Evolutionary conservation across 2,888 invertebrate species (phyloP), one percentile per base, ranked within the genome.

Genomic region (Anarsia innoxiella): DNA sequence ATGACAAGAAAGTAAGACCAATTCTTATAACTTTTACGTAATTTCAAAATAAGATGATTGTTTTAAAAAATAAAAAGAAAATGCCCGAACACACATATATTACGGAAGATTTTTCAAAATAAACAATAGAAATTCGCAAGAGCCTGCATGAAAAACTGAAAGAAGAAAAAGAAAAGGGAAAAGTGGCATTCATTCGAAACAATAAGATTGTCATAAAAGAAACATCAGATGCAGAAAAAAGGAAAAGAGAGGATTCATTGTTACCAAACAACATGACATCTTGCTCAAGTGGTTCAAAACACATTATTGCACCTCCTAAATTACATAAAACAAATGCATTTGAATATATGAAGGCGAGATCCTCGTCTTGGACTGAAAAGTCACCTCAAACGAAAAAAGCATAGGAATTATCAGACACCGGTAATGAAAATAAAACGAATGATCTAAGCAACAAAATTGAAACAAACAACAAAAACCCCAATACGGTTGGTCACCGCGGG

Each of bases 401-500:
- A n/a, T n/a, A n/a, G n/a, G n/a, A n/a, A n/a, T n/a, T n/a, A n/a
- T n/a, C n/a, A n/a, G n/a, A n/a, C n/a, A n/a, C n/a, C n/a, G n/a
- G n/a, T n/a, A n/a, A n/a, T n/a, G n/a, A n/a, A n/a, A n/a, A n/a
- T n/a, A n/a, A n/a, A n/a, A n/a, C n/a, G n/a, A n/a, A n/a, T n/a
- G n/a, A n/a, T n/a, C n/a, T n/a, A n/a, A n/a, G n/a, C n/a, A n/a
- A n/a, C n/a, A n/a, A n/a, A n/a, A 19, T 19, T 19, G 19, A 19
- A 19, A 19, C 19, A 19, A 19, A 19, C 8, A 19, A 19, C 19
- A 19, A 19, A 19, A 19, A 8, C 19, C 26, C 26, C 35, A 34
- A 38, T 37, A 15, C 36, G 46, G 43, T 16, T 46, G 43, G 46
- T 46, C 46, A 38, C 41, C 43, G 38, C 28, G 43, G 43, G 43